These are phyloP conservation scores for Scortum barcoo DNA, from an alignment of 2,113 vertebrate species.

Conservation along the genomic window DNA sequence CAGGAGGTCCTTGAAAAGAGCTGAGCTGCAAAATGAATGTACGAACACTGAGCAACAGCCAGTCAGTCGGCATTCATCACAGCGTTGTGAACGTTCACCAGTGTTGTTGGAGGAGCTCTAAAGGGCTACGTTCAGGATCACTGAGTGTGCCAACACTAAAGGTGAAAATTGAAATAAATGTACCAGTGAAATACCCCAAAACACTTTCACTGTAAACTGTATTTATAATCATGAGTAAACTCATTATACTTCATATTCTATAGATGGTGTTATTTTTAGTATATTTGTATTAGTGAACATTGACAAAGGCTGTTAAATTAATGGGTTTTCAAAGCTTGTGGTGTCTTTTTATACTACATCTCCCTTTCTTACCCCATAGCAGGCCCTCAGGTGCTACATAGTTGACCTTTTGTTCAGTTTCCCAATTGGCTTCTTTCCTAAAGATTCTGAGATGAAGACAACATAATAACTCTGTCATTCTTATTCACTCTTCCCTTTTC, in stretches of 20 bases:
- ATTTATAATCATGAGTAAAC: constrained; percentile 3
- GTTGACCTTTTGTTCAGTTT: constrained; percentile 12
- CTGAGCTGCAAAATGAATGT: background rate
- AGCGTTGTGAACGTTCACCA: background rate
- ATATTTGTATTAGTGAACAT: constrained; percentile 12
- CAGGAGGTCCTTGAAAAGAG: background rate
- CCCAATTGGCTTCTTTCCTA: background rate
- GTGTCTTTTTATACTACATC: constrained; percentile 5
- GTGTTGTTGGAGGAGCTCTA: constrained; percentile 8
- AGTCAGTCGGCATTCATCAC: constrained; percentile 5
- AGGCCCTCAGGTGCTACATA: constrained; percentile 35
- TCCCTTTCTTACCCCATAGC: background rate
- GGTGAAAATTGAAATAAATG: constrained; percentile 3
- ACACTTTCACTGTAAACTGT: background rate
- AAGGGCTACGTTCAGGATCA: constrained; percentile 25
- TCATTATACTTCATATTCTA: background rate
- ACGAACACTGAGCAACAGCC: background rate
- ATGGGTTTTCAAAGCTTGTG: constrained; percentile 21
- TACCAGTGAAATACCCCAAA: background rate
- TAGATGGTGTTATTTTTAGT: constrained; percentile 31
- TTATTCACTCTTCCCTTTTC: background rate
- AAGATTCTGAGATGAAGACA: background rate
- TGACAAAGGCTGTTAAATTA: background rate
- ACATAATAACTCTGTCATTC: background rate
- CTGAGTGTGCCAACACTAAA: constrained; percentile 29